Base-by-base conservation (phyloP, 2,113 vertebrate species). In the Myanophis thanlyinensis region DNA sequence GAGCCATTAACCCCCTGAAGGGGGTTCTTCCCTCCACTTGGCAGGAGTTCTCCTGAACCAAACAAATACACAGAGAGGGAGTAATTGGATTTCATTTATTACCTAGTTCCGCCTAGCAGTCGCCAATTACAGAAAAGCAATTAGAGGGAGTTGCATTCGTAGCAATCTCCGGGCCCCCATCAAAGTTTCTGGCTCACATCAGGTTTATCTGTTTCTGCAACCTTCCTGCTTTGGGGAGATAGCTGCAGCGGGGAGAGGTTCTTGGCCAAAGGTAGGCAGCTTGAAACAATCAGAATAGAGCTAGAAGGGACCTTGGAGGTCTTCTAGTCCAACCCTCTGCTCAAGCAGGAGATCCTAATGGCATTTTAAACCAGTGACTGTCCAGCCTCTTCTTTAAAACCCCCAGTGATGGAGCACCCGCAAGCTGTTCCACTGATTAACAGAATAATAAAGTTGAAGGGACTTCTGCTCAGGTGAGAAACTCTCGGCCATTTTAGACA, bases 31-130 rank as follows among this genome's bases (percentile, higher is more conserved):
- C 73, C 44, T 95, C 95, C 97, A 96, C 95, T 95, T 95, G 97
- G 96, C 94, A n/a, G n/a, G 95, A 97, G 97, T 97, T 97, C 95
- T 96, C 95, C 96, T 95, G 97, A 97, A 97, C 97, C 97, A 97
- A 97, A 97, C 97, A 97, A 97, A 97, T 96, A 97, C 96, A 91
- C 95, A 95, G 96, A 96, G 96, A 97, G 96, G 96, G 96, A 95
- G 95, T 96, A 97, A 97, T 97, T 97, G 97, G 97, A 96, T 97
- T 97, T 97, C 96, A 96, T 97, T 97, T 97, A 97, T 97, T 97
- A 97, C 96, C 97, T 96, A 96, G 96, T 97, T 97, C 97, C 94
- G 96, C 96, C 95, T 95, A 96, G 96, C 97, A 97, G 96, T 96
- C 96, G 94, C 96, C 95, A 95, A 96, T 97, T 97, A 97, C 97